Evolutionary conservation across 2,113 vertebrate genomes (phyloP).

Genomic region (Sprattus sprattus): DNA sequence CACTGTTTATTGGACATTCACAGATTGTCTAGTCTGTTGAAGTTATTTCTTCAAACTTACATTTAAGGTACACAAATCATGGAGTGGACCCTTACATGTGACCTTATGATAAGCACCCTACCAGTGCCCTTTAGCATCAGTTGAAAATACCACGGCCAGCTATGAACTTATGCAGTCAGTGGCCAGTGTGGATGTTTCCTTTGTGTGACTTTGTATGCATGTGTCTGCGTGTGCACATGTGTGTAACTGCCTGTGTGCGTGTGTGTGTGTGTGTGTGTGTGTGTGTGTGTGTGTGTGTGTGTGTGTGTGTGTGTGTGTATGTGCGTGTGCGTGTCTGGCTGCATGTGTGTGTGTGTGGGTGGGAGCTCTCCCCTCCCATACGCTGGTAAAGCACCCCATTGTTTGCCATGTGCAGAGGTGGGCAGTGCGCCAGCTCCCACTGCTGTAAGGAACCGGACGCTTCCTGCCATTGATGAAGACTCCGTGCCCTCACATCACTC

Average conservation of each 20-base stretch:
- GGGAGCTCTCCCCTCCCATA: not conserved
- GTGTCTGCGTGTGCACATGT: not conserved
- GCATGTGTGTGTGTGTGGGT: not conserved
- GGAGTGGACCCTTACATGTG: not conserved
- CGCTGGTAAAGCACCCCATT: constrained; percentile 38
- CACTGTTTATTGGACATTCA: not conserved
- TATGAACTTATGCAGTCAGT: not conserved
- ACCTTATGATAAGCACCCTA: not conserved
- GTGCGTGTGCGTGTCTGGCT: not conserved
- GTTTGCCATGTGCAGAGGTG: constrained; percentile 44
- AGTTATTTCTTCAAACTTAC: not conserved
- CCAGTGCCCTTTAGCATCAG: not conserved
- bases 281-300: not conserved
- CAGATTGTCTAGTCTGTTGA: not conserved
- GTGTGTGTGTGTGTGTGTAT: not conserved
- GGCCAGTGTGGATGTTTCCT: not conserved
- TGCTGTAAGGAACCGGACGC: constrained; percentile 31
- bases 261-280: not conserved
- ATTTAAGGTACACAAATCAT: not conserved
- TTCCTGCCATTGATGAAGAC: constrained; percentile 45
- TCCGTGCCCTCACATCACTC: constrained; percentile 6
- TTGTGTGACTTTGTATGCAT: not conserved
- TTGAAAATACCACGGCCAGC: not conserved
- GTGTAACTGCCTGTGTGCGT: not conserved
- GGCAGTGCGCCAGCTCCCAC: constrained; percentile 37